Percentiles rank a stretch among this genome's conserved stretches.
These are phyloP conservation scores for Pelecanus crispus DNA, from an alignment of 2,113 vertebrate genomes.

Conservation along the genomic window DNA sequence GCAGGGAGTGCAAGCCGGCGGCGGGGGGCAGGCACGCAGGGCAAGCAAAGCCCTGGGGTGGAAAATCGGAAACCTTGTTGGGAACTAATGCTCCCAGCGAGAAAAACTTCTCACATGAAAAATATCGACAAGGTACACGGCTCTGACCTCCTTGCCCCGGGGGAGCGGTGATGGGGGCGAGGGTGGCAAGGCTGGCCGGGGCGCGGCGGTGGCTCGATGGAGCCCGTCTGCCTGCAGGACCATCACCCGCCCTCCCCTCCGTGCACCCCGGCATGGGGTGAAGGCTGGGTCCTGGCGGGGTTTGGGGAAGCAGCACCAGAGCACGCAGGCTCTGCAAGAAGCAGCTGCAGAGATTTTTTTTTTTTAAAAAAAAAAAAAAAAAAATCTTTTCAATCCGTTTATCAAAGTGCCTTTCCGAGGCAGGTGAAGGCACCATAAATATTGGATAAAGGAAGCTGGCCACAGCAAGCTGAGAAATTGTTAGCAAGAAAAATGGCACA, in stretches of 20 bases:
- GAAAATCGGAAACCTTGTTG: fast-evolving
- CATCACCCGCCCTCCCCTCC: background rate
- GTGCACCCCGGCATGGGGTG: fast-evolving
- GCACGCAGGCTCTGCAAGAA: background rate
- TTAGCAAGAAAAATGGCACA: background rate
- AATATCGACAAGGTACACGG: fast-evolving
- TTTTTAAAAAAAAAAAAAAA: background rate
- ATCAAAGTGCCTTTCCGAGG: background rate
- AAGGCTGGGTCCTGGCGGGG: background rate
- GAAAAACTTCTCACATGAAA: background rate
- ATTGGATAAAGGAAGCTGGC: background rate
- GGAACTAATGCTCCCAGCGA: background rate
- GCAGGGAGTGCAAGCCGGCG: background rate
- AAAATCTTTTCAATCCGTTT: background rate
- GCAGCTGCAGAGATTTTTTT: background rate
- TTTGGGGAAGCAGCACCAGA: background rate
- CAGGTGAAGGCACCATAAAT: background rate
- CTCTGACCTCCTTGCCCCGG: fast-evolving
- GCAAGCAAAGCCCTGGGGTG: background rate
- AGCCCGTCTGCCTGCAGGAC: background rate
- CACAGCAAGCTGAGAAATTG: fast-evolving
- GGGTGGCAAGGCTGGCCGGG: background rate
- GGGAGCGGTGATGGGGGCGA: fast-evolving
- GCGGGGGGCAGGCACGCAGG: background rate
- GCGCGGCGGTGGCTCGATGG: background rate